These are phyloP conservation scores for Arbacia lixula DNA, from an alignment of 53 echinoderm and acorn worm genomes.

Conservation along the genomic window DNA sequence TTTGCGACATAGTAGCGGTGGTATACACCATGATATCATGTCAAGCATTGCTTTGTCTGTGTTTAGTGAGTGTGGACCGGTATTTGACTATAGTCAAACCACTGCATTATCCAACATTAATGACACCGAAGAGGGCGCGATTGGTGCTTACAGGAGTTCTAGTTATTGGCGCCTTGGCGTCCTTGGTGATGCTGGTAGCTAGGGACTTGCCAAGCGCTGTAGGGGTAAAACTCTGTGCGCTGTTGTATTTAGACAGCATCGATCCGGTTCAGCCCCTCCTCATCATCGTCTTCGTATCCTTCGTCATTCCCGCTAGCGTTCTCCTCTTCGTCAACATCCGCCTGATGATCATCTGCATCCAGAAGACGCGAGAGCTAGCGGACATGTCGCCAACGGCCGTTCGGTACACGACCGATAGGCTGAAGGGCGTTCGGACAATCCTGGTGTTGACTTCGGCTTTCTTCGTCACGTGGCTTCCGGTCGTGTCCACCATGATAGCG, in stretches of 20 bases:
- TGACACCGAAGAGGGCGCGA: constrained; percentile 27
- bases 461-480: constrained; percentile 46
- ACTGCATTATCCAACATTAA: constrained; percentile 31
- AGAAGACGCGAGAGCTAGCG: constrained; percentile 52
- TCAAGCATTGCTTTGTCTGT: constrained; percentile 36
- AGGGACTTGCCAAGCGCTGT: constrained; percentile 18
- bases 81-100: constrained; percentile 35
- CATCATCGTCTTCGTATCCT: constrained; percentile 33
- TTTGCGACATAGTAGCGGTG: constrained; percentile 30
- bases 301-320: constrained; percentile 31
- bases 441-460: constrained; percentile 46
- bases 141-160: neutral
- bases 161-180: constrained; percentile 22
- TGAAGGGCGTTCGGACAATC: constrained; percentile 53
- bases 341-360: constrained; percentile 36
- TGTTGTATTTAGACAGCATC: constrained; percentile 39
- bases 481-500: constrained; percentile 18
- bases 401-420: constrained; percentile 32
- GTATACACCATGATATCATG: constrained; percentile 46
- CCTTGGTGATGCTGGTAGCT: constrained; percentile 39
- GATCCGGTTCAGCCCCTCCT: constrained; percentile 15
- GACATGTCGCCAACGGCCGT: constrained; percentile 57
- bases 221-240: neutral
- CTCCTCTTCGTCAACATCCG: constrained; percentile 45
- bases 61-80: constrained; percentile 43